Evolutionary conservation across 1,140 invertebrate species (phyloP), one percentile per base, ranked within the genome.

Genomic region (Megathymus violae): DNA sequence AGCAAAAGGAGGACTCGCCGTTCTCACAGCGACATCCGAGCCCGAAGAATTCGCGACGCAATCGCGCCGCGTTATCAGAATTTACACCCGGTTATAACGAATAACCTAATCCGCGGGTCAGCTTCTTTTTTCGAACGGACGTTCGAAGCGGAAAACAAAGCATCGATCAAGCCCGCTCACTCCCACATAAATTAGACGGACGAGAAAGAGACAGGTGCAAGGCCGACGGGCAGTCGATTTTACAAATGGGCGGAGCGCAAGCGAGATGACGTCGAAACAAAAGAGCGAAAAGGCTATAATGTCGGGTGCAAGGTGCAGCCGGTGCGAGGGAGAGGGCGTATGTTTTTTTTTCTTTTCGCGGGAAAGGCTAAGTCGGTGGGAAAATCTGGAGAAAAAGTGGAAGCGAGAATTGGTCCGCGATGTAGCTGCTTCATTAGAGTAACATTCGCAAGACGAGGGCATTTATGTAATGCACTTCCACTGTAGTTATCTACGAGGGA

Each of bases 151-250:
- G 73, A 68, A 76, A 71, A 74, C 70, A 71, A 76, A 78, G 69
- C 72, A 73, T 80, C 75, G 72, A 88, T 89, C 86, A 91, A 85
- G 75, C 76, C 78, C 82, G 84, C 71, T 91, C 88, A 78, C 86
- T 87, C 88, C 77, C 88, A 85, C 85, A 88, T 91, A 89, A 91
- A 91, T 91, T 86, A 91, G 80, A 63, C 71, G 79, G 76, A 81
- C 77, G 73, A 69, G 88, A 90, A 81, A 83, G 85, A 86, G 88
- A 90, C 86, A 88, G 86, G 82, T 88, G 86, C 79, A 75, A 75
- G 72, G 77, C 67, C 70, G 64, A 75, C 77, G 74, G 78, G 72
- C 76, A 84, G 80, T 82, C 85, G 87, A 88, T 87, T 87, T 89
- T 88, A 89, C 85, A 88, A 88, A 85, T 89, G 88, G 88, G 88